A percentile compares a stretch with the other conserved stretches of the same genome.
Evolutionary conservation across 2,888 invertebrate species (phyloP).

Genomic region (Pachymerium ferrugineum): DNA sequence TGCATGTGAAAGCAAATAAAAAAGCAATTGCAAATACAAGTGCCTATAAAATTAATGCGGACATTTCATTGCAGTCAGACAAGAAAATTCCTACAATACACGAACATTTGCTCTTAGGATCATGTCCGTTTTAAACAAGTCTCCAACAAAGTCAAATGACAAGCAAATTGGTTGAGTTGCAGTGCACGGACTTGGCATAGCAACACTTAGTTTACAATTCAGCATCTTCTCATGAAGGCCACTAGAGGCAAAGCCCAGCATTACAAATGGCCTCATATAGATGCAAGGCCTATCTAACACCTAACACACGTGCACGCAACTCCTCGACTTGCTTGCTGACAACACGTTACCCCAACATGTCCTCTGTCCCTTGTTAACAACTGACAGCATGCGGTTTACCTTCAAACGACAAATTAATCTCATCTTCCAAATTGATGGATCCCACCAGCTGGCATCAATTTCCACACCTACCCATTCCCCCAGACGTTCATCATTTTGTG

Average conservation of each 20-base stretch:
- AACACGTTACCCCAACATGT: neutral
- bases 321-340: neutral
- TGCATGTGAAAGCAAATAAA: constrained; percentile 8
- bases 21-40: neutral
- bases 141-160: neutral
- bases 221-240: neutral
- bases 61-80: constrained; percentile 17
- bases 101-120: neutral
- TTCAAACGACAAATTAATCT: constrained; percentile 21
- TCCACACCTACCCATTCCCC: neutral
- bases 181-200: neutral
- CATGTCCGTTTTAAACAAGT: neutral
- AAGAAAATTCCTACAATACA: neutral
- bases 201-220: constrained; percentile 6
- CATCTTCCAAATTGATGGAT: constrained; percentile 14
- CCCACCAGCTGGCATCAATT: constrained; percentile 18
- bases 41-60: neutral
- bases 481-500: neutral
- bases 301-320: neutral
- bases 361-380: neutral
- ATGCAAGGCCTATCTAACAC: constrained; percentile 3
- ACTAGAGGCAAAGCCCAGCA: neutral
- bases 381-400: constrained; percentile 11
- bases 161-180: neutral
- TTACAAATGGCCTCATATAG: constrained; percentile 1